Evolutionary conservation across 2,888 invertebrate species (phyloP).

Genomic region (Ceraclea dissimilis): DNA sequence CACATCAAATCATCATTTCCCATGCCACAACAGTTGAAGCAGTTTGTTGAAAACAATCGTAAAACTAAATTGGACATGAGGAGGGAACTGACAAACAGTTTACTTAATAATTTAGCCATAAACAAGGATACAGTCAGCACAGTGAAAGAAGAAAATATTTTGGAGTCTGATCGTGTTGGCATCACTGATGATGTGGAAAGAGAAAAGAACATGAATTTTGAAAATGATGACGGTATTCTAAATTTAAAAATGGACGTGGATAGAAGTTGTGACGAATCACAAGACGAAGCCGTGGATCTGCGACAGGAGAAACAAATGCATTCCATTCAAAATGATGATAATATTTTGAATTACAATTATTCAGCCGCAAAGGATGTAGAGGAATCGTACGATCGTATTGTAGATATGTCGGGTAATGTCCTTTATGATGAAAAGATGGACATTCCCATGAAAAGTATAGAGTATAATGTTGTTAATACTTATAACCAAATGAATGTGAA

Average conservation of each 20-base stretch:
- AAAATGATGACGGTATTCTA: constrained; percentile 5
- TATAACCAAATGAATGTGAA: background rate
- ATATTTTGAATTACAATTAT: background rate
- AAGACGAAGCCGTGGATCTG: background rate
- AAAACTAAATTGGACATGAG: constrained; percentile 34
- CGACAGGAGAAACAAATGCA: background rate
- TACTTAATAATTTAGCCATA: constrained; percentile 5
- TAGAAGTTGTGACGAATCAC: background rate
- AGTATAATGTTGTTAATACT: background rate
- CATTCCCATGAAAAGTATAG: constrained; percentile 1
- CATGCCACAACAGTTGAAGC: constrained; percentile 51
- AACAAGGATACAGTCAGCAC: background rate
- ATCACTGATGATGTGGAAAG: background rate
- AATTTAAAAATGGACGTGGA: constrained; percentile 4
- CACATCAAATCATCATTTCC: constrained; percentile 53
- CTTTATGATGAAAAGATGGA: constrained; percentile 20
- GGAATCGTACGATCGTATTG: constrained; percentile 13
- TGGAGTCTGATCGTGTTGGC: background rate
- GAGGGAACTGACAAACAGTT: constrained; percentile 17
- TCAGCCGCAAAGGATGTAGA: background rate
- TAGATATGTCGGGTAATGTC: constrained; percentile 24
- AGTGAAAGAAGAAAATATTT: constrained; percentile 1
- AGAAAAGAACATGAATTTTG: constrained; percentile 1
- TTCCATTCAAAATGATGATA: constrained; percentile 4
- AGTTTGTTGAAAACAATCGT: constrained; percentile 49